Conservation (phyloP, 53 echinoderm and acorn worm species). For the Henricia sp. region DNA sequence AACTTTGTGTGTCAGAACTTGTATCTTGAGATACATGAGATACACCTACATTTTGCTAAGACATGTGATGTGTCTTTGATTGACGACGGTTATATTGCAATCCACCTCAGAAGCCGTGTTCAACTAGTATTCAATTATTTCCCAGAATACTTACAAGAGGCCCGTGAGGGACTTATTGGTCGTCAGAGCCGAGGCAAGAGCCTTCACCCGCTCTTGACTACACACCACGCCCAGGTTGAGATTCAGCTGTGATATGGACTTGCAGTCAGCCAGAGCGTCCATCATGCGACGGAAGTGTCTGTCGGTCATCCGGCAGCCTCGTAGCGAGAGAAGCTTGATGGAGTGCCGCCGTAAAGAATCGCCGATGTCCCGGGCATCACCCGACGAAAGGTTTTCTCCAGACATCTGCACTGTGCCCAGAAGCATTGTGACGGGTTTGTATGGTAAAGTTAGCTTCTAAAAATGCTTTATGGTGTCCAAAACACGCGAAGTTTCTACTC, state of each 20-base stretch:
- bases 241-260: conserved; percentile 62
- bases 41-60: too few species aligned
- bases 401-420: conserved; percentile 70
- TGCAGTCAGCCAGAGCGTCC: conserved; percentile 55
- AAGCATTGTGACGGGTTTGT: conserved; percentile 55
- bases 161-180: conserved; percentile 68
- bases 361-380: conserved; percentile 62
- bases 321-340: conserved; percentile 57
- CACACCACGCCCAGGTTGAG: conserved; percentile 68
- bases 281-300: conserved; percentile 56
- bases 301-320: conserved; percentile 65
- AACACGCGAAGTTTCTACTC: too few species aligned
- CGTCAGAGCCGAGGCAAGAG: conserved; percentile 46
- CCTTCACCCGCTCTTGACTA: conserved; percentile 49
- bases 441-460: too few species aligned
- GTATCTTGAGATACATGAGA: too few species aligned
- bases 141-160: conserved; percentile 64
- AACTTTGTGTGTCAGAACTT: too few species aligned
- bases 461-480: too few species aligned
- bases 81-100: too few species aligned
- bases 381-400: conserved; percentile 54
- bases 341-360: conserved; percentile 60
- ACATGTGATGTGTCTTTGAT: too few species aligned
- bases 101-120: too few species aligned
- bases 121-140: too few species aligned